Percentiles rank a stretch among this genome's conserved stretches.
Evolutionary conservation across 2,888 invertebrate genomes (phyloP).

Genomic region (Himalopsyche kuldschensis): DNA sequence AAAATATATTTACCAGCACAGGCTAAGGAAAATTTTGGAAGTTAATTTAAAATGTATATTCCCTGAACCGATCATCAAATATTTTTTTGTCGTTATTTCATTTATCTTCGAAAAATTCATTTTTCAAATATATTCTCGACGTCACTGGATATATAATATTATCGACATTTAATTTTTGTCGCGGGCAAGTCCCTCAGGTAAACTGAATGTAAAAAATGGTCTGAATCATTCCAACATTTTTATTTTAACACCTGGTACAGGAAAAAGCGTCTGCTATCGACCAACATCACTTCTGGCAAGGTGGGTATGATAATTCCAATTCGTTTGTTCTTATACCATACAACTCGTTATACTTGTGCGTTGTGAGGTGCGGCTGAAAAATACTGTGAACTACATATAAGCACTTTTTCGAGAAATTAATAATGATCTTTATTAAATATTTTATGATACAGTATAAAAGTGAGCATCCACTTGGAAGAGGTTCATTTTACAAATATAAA

Average conservation of each 20-base stretch:
- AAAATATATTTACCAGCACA: too few relatives aligned
- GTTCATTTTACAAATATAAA: too few relatives aligned
- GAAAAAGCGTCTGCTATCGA: neutral
- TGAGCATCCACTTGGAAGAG: too few relatives aligned
- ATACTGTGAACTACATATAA: neutral
- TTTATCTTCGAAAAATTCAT: too few relatives aligned
- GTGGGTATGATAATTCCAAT: constrained; percentile 1
- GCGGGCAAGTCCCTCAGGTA: neutral
- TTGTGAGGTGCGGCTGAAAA: neutral
- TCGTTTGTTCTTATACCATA: neutral
- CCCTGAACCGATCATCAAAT: too few relatives aligned
- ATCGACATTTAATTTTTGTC: neutral
- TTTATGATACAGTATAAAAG: too few relatives aligned
- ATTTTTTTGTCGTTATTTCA: too few relatives aligned
- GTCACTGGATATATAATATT: neutral
- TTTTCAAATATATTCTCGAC: neutral
- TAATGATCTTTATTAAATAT: too few relatives aligned
- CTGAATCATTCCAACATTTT: neutral
- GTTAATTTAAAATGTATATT: too few relatives aligned
- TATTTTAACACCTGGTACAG: neutral
- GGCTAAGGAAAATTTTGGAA: too few relatives aligned
- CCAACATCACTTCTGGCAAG: constrained; percentile 1
- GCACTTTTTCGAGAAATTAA: too few relatives aligned
- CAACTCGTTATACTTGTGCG: neutral
- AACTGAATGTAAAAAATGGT: neutral